Base-by-base conservation (phyloP, 2,888 invertebrate genomes). In the Caenorhabditis plicata region DNA sequence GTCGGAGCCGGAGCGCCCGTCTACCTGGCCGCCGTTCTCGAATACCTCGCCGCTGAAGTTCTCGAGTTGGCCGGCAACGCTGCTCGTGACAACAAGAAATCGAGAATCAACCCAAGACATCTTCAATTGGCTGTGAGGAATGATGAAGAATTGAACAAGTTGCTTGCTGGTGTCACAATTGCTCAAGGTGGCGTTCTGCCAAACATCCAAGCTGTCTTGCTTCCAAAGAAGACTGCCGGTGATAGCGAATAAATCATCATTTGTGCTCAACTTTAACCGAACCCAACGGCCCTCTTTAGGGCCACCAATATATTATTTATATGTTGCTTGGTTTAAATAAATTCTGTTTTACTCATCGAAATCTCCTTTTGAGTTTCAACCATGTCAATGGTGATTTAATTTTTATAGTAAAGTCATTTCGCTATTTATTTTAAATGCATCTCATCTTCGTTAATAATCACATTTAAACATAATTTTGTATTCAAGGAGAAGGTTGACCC, bases 111-210 rank as follows among this genome's bases (percentile, higher is more conserved):
- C 69, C 83, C 83, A 19, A 72, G 76, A 56, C 75, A 77, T 61
- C 56, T 77, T 31, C 76, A 75, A 51, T 60, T 76, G 40, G 76
- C 76, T 35, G 75, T 76, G 47, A 66, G 77, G 39, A 77, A 77
- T 62, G 77, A 77, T 69, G 77, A 77, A 46, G 77, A 77, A 58
- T 47, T 77, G 64, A 77, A 77, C 73, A 77, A 75, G 56, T 64
- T 74, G 36, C 68, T 77, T 45, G 54, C 73, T 44, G 88, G 88
- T 35, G 90, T 90, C 2, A 89, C 89, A n/a, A 90, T 91, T 78
- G 87, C 89, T 23, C 88, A 90, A 82, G 90, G 90, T 51, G 91
- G 90, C 72, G 90, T 90, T 0, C 81, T 91, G 76, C 73, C 71
- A 49, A 73, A 72, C 74, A 77, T 76, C 64, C 71, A 76, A 52